These are phyloP conservation scores for Leptopilina boulardi DNA, from an alignment of 1,140 invertebrate genomes.

Conservation along the genomic window DNA sequence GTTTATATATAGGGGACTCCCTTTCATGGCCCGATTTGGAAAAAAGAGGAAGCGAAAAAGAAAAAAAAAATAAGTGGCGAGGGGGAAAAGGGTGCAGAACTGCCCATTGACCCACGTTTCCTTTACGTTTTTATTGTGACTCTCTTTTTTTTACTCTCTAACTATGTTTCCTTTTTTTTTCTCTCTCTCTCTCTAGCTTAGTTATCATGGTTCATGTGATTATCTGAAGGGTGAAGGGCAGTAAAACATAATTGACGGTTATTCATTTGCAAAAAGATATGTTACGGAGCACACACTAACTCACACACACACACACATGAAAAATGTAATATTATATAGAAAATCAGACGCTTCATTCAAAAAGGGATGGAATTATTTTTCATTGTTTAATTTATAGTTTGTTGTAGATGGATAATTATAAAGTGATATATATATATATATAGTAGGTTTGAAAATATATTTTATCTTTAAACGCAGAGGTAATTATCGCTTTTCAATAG, in stretches of 20 bases:
- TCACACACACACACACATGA: no score
- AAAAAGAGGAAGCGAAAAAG: conserved; percentile 1
- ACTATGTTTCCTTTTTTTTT: no score
- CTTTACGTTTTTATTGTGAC: conserved; percentile 23
- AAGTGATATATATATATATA: no score
- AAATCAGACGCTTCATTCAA: no score
- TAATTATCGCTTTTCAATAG: no score
- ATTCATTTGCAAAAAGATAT: conserved; percentile 12
- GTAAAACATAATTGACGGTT: conserved; percentile 24
- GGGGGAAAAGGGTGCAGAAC: conserved; percentile 2
- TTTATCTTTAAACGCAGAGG: no score
- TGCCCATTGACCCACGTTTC: background rate
- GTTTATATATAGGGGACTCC: background rate
- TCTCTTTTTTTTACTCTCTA: no score
- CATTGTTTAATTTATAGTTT: no score
- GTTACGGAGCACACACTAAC: conserved; percentile 15
- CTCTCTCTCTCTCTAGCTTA: background rate
- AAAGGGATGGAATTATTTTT: no score
- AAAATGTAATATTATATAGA: no score
- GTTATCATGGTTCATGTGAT: conserved; percentile 28
- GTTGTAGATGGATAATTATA: no score
- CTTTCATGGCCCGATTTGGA: conserved; percentile 26
- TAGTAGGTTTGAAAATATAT: no score
- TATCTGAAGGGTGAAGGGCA: conserved; percentile 31
- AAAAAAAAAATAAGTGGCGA: background rate